phyloP scores from a whole-genome alignment of 2,113 vertebrate genomes.

The Castor canadensis region DNA sequence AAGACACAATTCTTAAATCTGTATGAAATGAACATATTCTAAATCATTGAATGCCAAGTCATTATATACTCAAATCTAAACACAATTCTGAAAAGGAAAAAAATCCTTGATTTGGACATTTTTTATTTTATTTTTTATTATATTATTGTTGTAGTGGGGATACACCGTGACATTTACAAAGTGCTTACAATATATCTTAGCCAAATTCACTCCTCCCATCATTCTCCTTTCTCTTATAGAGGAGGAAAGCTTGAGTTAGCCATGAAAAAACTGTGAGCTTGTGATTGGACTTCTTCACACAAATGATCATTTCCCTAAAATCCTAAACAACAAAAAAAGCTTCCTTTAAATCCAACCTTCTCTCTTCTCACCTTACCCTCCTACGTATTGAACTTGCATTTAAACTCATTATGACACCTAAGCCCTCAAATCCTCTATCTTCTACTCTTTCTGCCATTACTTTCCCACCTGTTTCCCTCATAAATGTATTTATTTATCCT shows the following conservation, averaged over 20 bases:
- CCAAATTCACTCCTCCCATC: no score
- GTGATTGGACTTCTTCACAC: not conserved
- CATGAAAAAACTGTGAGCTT: not conserved
- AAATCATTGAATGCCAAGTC: constrained; percentile 10
- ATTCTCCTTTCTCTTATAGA: no score
- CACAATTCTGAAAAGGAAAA: not conserved
- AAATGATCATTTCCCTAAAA: constrained; percentile 9
- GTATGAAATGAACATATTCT: not conserved
- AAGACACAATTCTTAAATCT: not conserved
- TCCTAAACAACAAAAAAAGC: not conserved
- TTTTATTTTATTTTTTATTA: no score
- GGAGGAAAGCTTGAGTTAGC: not conserved
- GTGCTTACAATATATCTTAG: no score
- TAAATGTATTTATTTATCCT: not conserved
- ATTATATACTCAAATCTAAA: not conserved
- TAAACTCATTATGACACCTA: not conserved
- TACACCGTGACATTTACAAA: no score
- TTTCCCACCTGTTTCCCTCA: not conserved
- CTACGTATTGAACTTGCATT: not conserved
- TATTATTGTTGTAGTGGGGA: no score
- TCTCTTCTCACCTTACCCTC: not conserved
- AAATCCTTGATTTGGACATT: no score
- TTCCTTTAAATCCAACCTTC: not conserved
- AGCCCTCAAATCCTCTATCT: not conserved
- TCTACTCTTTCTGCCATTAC: not conserved